Conservation (phyloP, 2,888 invertebrate genomes). For the Vandiemenella viatica region DNA sequence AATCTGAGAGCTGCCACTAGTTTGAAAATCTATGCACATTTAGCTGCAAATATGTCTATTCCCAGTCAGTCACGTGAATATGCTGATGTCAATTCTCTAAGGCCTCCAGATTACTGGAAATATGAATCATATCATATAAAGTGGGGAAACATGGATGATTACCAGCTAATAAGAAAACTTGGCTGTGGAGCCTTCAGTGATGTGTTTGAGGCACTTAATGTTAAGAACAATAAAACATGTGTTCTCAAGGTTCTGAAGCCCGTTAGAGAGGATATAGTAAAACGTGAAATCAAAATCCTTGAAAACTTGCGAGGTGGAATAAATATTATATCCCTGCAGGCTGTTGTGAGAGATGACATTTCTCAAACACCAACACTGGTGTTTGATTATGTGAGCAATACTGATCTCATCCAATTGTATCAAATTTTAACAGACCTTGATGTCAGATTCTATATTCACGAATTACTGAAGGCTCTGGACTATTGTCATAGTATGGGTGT, state of each 20-base stretch:
- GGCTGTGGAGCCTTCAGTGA: constrained; percentile 99
- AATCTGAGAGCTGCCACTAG: constrained; percentile 19
- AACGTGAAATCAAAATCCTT: constrained; percentile 99
- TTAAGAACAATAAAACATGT: constrained; percentile 96
- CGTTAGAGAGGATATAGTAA: constrained; percentile 99
- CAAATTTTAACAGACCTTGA: constrained; percentile 98
- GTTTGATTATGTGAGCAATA: constrained; percentile 99
- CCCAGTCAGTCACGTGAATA: constrained; percentile 95
- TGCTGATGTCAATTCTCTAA: constrained; percentile 95
- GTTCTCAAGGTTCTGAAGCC: constrained; percentile 99
- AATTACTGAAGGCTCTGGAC: constrained; percentile 79
- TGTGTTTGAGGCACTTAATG: constrained; percentile 98
- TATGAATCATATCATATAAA: constrained; percentile 98
- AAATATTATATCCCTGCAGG: constrained; percentile 95
- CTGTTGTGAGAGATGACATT: constrained; percentile 97
- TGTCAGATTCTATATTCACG: constrained; percentile 97
- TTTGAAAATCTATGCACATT: constrained; percentile 21
- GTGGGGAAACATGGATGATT: constrained; percentile 95
- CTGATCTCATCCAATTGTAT: constrained; percentile 99
- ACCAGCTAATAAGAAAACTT: constrained; percentile 94
- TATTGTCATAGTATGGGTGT: no score
- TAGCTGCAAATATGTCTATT: constrained; percentile 57
- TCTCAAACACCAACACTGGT: constrained; percentile 97
- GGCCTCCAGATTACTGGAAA: constrained; percentile 99
- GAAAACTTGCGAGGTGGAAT: constrained; percentile 98